Evolutionary conservation across 2,797 vertebrate species (phyloP).

Genomic region (Orientallactaga sibirica): DNA sequence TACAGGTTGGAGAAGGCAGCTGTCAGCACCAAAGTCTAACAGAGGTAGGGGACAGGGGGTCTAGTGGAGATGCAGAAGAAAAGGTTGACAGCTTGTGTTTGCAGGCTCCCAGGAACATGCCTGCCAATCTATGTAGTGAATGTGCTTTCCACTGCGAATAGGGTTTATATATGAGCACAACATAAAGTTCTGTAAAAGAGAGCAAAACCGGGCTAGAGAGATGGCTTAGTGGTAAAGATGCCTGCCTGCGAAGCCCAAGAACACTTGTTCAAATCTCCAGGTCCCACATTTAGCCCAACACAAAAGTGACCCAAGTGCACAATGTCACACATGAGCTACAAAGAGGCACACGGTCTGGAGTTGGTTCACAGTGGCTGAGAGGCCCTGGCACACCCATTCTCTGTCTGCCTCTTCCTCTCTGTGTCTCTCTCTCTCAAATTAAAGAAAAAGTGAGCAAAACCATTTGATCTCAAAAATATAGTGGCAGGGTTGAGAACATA

Average conservation of each 20-base stretch:
- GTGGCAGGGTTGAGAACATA: not conserved
- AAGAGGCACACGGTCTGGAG: too few species aligned
- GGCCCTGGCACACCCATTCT: too few species aligned
- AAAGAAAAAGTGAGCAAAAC: not conserved
- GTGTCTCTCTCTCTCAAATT: too few species aligned
- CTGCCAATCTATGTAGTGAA: not conserved
- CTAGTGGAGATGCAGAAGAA: not conserved
- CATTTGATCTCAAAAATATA: not conserved
- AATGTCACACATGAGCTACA: too few species aligned
- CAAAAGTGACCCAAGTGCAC: too few species aligned
- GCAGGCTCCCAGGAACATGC: not conserved
- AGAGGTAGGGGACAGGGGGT: not conserved
- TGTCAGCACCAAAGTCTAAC: not conserved
- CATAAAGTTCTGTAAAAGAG: not conserved
- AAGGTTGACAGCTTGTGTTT: not conserved
- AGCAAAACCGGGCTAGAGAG: not conserved
- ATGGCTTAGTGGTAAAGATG: too few species aligned
- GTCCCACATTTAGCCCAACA: too few species aligned
- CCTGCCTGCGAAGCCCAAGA: too few species aligned
- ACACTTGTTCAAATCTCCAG: too few species aligned
- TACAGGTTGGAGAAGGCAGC: conserved; percentile 15
- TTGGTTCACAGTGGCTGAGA: too few species aligned
- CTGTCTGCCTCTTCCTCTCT: too few species aligned
- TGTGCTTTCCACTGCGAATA: not conserved
- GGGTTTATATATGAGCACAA: not conserved